Conservation (phyloP, 2,888 invertebrate species). For the Pristionchus arcanus region DNA sequence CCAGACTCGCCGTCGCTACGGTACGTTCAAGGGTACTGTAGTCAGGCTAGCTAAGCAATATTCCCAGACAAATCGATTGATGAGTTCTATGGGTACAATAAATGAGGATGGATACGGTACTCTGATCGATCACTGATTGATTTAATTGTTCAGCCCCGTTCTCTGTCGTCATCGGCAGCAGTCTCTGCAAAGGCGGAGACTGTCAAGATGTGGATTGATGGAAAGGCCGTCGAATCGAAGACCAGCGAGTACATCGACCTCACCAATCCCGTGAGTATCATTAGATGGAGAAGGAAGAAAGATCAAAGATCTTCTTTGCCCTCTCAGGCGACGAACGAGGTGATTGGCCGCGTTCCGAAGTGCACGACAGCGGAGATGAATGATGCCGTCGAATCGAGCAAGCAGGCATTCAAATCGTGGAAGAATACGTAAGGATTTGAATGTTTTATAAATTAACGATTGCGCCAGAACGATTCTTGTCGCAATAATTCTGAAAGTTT, state of each 20-base stretch:
- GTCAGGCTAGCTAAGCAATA: neutral
- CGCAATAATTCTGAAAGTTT: too few relatives aligned
- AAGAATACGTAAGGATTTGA: conserved; percentile 84
- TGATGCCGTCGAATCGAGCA: conserved; percentile 90
- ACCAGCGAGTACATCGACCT: conserved; percentile 95
- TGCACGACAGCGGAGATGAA: conserved; percentile 92
- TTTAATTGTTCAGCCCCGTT: conserved; percentile 50
- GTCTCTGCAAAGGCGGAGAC: conserved; percentile 53
- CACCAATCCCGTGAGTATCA: conserved; percentile 87
- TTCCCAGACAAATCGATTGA: neutral
- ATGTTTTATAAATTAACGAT: neutral
- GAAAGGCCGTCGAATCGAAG: conserved; percentile 93
- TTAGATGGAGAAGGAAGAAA: neutral
- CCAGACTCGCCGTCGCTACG: conserved; percentile 54
- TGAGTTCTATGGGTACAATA: neutral
- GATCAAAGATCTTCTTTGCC: neutral
- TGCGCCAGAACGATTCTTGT: too few relatives aligned
- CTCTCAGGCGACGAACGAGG: conserved; percentile 82
- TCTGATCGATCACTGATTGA: neutral
- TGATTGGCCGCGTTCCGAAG: conserved; percentile 90
- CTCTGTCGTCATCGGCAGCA: conserved; percentile 37
- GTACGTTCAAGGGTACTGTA: neutral
- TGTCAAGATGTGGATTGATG: conserved; percentile 93
- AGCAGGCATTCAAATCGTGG: conserved; percentile 90
- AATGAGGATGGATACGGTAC: neutral